Base-by-base conservation (phyloP, 2,888 invertebrate genomes). In the Catocala sponsa region DNA sequence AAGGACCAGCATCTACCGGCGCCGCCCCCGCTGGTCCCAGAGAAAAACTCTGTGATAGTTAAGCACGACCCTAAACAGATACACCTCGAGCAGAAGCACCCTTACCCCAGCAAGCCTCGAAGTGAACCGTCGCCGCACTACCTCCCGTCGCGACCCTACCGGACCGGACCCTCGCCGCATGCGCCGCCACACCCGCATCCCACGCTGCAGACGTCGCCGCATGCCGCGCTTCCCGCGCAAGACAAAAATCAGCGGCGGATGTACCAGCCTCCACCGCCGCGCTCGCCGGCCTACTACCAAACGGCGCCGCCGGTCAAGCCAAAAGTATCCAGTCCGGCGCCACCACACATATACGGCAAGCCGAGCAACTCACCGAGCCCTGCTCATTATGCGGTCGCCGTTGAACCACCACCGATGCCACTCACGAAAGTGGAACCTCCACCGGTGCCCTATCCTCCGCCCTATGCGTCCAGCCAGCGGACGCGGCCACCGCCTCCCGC, bases 41-140 rank as follows among this genome's bases (percentile, higher is more conserved):
- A 97, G 87, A 97, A 97, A 87, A 97, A 95, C 87, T 96, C 97
- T 82, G 97, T 97, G 85, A 97, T 97, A 87, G 97, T 97, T 66
- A 97, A 97, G 85, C 97, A 97, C 87, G 97, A 97, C 81, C 96
- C 95, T 57, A 96, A 97, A 85, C 96, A 95, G 81, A 91, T 94
- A 49, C 95, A 95, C 83, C 84, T 96, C 65, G 96, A 96, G 85
- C 95, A 84, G 88, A 95, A 89, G 89, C 95, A 86, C 64, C 92
- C 89, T n/a, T 95, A 95, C 65, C 95, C 95, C 70, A 95, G 95
- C 69, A 96, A 96, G 82, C 89, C 95, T 63, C 88, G 95, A 72
- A 94, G 92, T 66, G 95, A 95, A 79, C 94, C 95, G 78, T 88
- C 92, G 70, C 88, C 92, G 5, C 95, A 95, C 75, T 96, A 96